These are phyloP conservation scores for Papilio aristodemus DNA, from an alignment of 1,140 invertebrate species.

Conservation along the genomic window DNA sequence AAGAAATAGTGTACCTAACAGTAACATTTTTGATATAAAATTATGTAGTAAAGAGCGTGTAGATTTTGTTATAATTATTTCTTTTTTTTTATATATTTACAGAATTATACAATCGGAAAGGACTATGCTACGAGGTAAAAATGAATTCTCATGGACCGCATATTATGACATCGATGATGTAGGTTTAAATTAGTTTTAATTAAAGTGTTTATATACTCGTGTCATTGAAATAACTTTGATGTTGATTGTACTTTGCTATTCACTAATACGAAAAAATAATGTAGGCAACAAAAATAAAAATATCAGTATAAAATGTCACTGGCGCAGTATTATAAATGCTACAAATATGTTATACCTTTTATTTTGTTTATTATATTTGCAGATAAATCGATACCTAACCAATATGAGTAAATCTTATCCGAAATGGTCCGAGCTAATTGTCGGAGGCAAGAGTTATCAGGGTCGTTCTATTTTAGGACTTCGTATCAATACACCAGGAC, in stretches of 20 bases:
- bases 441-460: slow-evolving; percentile 62
- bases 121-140: slow-evolving; percentile 14
- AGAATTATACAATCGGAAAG: slow-evolving; percentile 60
- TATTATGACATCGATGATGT: slow-evolving; percentile 67
- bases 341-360: too few relatives aligned
- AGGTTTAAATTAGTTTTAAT: slow-evolving; percentile 38
- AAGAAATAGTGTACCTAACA: too few relatives aligned
- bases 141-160: slow-evolving; percentile 57
- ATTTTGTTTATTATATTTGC: slow-evolving; percentile 32
- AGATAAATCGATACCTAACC: slow-evolving; percentile 62
- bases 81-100: slow-evolving; percentile 36
- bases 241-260: too few relatives aligned
- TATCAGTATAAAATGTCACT: too few relatives aligned
- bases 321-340: too few relatives aligned
- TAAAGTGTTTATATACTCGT: slow-evolving; percentile 12
- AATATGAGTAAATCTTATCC: slow-evolving; percentile 51
- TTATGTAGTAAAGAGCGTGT: too few relatives aligned
- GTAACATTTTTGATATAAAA: too few relatives aligned
- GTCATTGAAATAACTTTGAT: too few relatives aligned
- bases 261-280: too few relatives aligned
- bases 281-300: too few relatives aligned
- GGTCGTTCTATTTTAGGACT: slow-evolving; percentile 60
- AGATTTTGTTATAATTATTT: too few relatives aligned
- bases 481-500: slow-evolving; percentile 56
- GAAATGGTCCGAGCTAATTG: slow-evolving; percentile 51